phyloP scores from a whole-genome alignment of 2,797 vertebrate genomes.

The Arremon aurantiirostris region DNA sequence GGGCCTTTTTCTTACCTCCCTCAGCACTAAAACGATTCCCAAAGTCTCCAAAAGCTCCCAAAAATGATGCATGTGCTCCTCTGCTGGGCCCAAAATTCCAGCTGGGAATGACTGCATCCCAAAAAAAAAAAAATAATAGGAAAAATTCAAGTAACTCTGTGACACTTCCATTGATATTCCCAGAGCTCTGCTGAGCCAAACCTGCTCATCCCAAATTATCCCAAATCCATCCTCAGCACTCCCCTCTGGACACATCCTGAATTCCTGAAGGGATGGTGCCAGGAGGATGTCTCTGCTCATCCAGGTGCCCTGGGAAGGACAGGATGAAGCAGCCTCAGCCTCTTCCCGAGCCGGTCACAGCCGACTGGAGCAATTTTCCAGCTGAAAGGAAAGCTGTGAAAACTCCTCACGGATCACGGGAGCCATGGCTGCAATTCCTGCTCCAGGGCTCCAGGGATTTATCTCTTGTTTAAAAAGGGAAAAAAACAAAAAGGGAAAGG shows the following conservation, averaged over 20 bases:
- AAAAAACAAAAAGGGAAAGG: background rate
- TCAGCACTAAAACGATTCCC: background rate
- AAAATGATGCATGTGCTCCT: background rate
- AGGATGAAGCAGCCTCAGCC: background rate
- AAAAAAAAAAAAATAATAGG: no score
- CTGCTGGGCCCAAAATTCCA: fast-evolving
- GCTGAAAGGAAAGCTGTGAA: background rate
- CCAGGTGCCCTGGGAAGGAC: background rate
- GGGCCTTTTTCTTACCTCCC: background rate
- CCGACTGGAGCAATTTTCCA: background rate
- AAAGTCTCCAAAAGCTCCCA: background rate
- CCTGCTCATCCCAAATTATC: background rate
- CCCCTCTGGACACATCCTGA: background rate
- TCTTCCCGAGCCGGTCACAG: background rate
- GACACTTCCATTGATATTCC: background rate
- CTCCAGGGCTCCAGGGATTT: slow-evolving; percentile 1
- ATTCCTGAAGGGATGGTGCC: background rate
- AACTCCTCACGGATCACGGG: background rate
- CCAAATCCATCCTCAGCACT: background rate
- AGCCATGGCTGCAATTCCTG: background rate
- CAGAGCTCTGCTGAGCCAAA: background rate
- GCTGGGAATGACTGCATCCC: background rate
- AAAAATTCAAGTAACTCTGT: no score
- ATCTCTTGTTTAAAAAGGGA: background rate
- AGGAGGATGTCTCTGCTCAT: fast-evolving